Conservation (phyloP, 2,113 vertebrate genomes). For the Athene cunicularia region DNA sequence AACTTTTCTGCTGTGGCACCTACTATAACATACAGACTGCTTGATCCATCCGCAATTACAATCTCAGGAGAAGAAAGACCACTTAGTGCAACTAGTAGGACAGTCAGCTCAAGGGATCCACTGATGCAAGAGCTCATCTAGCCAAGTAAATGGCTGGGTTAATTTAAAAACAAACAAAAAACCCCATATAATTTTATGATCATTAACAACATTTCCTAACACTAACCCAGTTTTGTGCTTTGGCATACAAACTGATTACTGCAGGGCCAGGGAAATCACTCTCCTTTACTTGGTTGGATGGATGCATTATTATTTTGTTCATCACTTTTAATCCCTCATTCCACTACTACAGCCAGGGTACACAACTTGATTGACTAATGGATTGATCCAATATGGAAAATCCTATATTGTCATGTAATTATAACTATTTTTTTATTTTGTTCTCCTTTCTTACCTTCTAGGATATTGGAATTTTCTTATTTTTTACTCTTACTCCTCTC, state of each 20-base stretch:
- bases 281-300: background rate
- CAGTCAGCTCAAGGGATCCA: background rate
- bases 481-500: background rate
- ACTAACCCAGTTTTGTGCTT: background rate
- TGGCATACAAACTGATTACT: background rate
- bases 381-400: slow-evolving; percentile 1
- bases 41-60: background rate
- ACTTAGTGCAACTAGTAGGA: background rate
- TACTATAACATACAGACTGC: background rate
- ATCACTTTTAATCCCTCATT: slow-evolving; percentile 5
- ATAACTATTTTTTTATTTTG: background rate
- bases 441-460: background rate
- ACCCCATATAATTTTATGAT: background rate
- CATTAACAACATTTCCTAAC: background rate
- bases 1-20: background rate
- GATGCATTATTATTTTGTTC: background rate
- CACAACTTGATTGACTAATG: background rate
- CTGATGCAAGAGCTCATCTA: background rate
- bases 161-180: background rate
- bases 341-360: background rate
- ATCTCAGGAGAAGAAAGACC: background rate
- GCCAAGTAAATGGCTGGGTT: background rate
- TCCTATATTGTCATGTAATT: background rate
- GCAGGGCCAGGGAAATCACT: background rate
- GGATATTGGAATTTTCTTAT: background rate